A percentile compares a stretch with the other conserved stretches of the same genome.
Evolutionary conservation across 2,888 invertebrate genomes (phyloP).

Genomic region (Eulithis testata): DNA sequence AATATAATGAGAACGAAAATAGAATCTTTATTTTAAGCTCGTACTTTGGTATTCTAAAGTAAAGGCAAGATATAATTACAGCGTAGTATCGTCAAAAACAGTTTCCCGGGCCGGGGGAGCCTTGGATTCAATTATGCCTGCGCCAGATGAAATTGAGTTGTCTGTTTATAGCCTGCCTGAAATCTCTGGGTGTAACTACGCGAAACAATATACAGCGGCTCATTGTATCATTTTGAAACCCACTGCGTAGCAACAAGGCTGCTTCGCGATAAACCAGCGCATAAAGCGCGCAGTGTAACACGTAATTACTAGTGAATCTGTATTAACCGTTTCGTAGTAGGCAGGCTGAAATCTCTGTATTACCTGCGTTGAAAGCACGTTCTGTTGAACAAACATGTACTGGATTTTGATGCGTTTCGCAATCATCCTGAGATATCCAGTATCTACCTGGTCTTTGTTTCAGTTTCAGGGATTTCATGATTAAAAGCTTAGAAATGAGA

Average conservation of each 20-base stretch:
- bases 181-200: slow-evolving; percentile 31
- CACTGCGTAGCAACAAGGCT: too few species aligned
- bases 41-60: slow-evolving; percentile 14
- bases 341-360: slow-evolving; percentile 38
- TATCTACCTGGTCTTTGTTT: too few species aligned
- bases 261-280: too few species aligned
- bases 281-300: too few species aligned
- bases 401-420: slow-evolving; percentile 15
- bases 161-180: slow-evolving; percentile 43
- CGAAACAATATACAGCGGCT: too few species aligned
- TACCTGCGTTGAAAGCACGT: slow-evolving; percentile 36
- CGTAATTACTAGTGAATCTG: too few species aligned
- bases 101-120: slow-evolving; percentile 36
- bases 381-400: slow-evolving; percentile 23
- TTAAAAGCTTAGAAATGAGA: too few species aligned
- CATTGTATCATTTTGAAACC: too few species aligned
- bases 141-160: slow-evolving; percentile 45
- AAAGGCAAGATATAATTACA: slow-evolving; percentile 27
- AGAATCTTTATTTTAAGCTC: slow-evolving; percentile 12
- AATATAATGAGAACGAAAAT: slow-evolving; percentile 4
- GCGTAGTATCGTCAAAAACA: slow-evolving; percentile 39
- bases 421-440: not conserved
- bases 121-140: slow-evolving; percentile 44
- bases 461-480: too few species aligned
- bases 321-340: too few species aligned